phyloP scores from a whole-genome alignment of 2,797 vertebrate species.

The Neosalanx taihuensis region DNA sequence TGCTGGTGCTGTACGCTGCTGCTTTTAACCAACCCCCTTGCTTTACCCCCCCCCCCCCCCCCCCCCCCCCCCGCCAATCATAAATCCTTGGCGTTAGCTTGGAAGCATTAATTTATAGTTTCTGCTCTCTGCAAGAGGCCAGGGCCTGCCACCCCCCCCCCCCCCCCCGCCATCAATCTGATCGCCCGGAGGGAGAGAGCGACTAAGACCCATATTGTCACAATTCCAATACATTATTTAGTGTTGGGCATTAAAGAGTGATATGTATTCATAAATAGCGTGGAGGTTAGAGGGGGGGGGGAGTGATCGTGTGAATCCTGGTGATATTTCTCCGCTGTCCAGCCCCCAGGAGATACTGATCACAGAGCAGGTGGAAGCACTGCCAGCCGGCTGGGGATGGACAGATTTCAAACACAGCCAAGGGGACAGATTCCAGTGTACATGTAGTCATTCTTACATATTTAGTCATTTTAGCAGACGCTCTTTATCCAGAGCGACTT shows the following conservation, averaged over 20 bases:
- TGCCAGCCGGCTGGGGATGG: no score
- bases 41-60: background rate
- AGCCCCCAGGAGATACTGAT: constrained; percentile 50
- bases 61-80: constrained; percentile 14
- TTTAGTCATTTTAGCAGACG: no score
- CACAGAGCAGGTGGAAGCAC: background rate
- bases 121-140: constrained; percentile 59
- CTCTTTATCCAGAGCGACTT: no score
- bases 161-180: constrained; percentile 65
- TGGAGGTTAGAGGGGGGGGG: constrained; percentile 54
- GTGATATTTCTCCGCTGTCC: constrained; percentile 51
- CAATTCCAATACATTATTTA: constrained; percentile 75
- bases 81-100: constrained; percentile 63
- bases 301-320: constrained; percentile 45
- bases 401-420: no score
- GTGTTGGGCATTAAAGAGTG: constrained; percentile 67
- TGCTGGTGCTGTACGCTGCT: constrained; percentile 16
- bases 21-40: constrained; percentile 14
- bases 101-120: constrained; percentile 61
- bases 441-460: no score
- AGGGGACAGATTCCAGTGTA: no score
- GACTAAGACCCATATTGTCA: constrained; percentile 69
- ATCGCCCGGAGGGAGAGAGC: constrained; percentile 64
- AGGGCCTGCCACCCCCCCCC: constrained; percentile 25
- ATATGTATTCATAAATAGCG: constrained; percentile 70